Percentiles rank a stretch among this genome's conserved stretches.
Conservation (phyloP, 2,113 vertebrate genomes). For the Cyrtonyx montezumae region DNA sequence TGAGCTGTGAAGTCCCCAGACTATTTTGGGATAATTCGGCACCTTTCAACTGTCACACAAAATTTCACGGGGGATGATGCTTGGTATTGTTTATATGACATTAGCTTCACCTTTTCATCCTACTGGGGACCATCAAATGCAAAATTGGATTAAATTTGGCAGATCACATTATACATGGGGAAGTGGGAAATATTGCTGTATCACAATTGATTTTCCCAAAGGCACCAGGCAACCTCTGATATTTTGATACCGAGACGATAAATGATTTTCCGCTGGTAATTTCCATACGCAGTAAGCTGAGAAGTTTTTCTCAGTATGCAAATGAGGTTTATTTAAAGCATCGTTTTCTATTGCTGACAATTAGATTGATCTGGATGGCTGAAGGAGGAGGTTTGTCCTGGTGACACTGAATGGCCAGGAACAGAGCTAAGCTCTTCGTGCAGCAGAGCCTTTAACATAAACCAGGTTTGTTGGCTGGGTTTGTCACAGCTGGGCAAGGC, state of each 20-base stretch:
- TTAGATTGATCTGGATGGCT: slow-evolving; percentile 50
- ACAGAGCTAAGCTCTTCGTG: slow-evolving; percentile 12
- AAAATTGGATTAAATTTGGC: slow-evolving; percentile 73
- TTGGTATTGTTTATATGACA: slow-evolving; percentile 72
- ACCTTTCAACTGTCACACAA: slow-evolving; percentile 74
- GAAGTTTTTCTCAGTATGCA: slow-evolving; percentile 54
- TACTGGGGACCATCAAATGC: slow-evolving; percentile 67
- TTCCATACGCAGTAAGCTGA: slow-evolving; percentile 62
- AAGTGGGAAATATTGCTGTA: slow-evolving; percentile 71
- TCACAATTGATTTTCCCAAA: slow-evolving; percentile 73
- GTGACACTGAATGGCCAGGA: not conserved
- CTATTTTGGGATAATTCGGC: slow-evolving; percentile 66
- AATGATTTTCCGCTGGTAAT: slow-evolving; percentile 62
- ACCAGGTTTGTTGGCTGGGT: not conserved
- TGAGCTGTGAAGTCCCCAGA: slow-evolving; percentile 58
- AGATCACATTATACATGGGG: slow-evolving; percentile 65
- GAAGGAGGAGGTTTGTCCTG: not conserved
- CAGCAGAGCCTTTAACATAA: not conserved
- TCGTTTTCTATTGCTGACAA: slow-evolving; percentile 35
- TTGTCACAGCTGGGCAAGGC: not conserved
- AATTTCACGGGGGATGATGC: slow-evolving; percentile 70
- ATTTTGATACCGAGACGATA: slow-evolving; percentile 65
- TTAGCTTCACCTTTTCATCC: slow-evolving; percentile 74
- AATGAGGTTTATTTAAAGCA: slow-evolving; percentile 65
- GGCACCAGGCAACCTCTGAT: slow-evolving; percentile 63